A percentile compares a stretch with the other conserved stretches of the same genome.
Conservation (phyloP, 2,113 vertebrate species). For the Lepidothrix coronata region DNA sequence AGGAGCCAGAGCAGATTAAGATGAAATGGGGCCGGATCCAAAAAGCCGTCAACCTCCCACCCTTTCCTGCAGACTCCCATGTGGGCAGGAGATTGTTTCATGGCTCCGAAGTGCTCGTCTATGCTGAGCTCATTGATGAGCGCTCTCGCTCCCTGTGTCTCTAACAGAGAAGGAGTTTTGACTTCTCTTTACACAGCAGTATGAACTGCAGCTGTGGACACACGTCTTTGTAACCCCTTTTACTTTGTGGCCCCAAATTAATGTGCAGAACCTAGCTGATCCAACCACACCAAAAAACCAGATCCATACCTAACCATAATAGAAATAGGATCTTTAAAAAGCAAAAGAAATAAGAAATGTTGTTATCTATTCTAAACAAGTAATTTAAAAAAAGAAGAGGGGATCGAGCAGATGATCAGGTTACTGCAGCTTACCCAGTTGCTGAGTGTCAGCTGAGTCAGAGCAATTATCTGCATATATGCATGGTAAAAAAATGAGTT, state of each 20-base stretch:
- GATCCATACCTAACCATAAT: not conserved
- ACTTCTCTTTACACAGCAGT: not conserved
- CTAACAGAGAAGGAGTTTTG: not conserved
- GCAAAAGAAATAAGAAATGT: not conserved
- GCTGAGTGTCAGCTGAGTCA: not conserved
- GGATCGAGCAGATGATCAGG: not conserved
- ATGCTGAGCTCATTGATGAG: not conserved
- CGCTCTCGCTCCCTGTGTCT: not conserved
- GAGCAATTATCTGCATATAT: not conserved
- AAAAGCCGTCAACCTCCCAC: conserved; percentile 59
- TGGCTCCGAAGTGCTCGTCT: conserved; percentile 37
- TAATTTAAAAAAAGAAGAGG: not conserved
- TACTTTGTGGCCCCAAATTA: not conserved
- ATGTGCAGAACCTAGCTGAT: not conserved
- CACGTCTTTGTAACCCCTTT: not conserved
- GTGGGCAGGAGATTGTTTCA: conserved; percentile 22
- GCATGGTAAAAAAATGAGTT: not conserved
- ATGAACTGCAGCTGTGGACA: not conserved
- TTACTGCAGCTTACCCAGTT: not conserved
- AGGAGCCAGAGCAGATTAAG: conserved; percentile 53
- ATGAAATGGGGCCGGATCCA: conserved; percentile 59
- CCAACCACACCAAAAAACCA: not conserved
- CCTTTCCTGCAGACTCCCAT: conserved; percentile 65
- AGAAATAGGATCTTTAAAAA: not conserved
- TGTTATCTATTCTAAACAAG: not conserved